phyloP scores from a whole-genome alignment of 2,113 vertebrate species.

The Elaphurus davidianus region DNA sequence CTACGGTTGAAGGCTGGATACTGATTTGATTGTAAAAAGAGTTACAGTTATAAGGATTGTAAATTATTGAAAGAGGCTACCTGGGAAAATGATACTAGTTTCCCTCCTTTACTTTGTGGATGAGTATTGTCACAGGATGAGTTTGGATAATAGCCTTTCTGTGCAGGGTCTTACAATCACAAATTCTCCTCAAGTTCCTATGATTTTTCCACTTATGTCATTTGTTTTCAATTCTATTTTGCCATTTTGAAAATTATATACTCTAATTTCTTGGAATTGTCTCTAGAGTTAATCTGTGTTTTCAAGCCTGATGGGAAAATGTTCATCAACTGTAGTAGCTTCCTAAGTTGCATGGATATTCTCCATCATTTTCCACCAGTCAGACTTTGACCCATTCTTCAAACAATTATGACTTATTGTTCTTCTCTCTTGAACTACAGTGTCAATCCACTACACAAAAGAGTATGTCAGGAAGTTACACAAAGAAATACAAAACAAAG shows the following conservation, averaged over 20 bases:
- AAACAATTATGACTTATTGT: not conserved
- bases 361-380: not conserved
- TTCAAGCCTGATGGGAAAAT: not conserved
- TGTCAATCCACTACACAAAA: not conserved
- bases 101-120: not conserved
- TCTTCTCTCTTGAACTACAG: not conserved
- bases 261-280: not conserved
- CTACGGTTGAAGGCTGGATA: not conserved
- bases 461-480: not conserved
- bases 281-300: not conserved
- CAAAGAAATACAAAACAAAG: not conserved
- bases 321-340: not conserved
- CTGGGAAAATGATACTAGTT: not conserved
- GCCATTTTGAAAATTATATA: not conserved
- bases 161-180: not conserved
- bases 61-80: not conserved
- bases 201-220: not conserved
- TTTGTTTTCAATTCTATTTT: not conserved
- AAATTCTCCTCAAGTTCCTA: not conserved
- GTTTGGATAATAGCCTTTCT: not conserved
- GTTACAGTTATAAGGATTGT: not conserved
- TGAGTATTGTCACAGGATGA: not conserved
- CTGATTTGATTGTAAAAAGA: slow-evolving; percentile 8
- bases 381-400: not conserved
- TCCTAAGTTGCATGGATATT: not conserved